These are phyloP conservation scores for Allenopithecus nigroviridis DNA, from an alignment of 2,797 vertebrate genomes.

Conservation along the genomic window DNA sequence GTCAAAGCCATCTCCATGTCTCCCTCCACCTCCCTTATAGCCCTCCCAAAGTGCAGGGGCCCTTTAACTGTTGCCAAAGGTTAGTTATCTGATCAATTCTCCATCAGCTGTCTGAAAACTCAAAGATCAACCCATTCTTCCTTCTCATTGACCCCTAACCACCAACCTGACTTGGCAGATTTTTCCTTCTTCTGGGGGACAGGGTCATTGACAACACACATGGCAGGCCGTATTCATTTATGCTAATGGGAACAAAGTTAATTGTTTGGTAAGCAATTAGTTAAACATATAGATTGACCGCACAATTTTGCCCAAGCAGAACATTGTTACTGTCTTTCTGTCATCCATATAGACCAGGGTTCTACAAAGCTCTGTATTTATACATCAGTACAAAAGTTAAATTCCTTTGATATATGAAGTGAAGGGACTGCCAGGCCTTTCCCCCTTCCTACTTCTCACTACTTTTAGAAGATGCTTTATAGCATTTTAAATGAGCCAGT, in stretches of 20 bases:
- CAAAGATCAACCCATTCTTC: neutral
- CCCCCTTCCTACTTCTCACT: neutral
- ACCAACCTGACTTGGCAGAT: neutral
- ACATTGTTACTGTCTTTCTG: neutral
- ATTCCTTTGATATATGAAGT: neutral
- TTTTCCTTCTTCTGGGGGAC: neutral
- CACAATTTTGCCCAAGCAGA: neutral
- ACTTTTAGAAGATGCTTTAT: neutral
- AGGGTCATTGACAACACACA: neutral
- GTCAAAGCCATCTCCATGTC: neutral
- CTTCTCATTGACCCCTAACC: neutral
- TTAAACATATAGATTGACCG: neutral
- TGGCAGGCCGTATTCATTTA: neutral
- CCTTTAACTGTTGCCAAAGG: neutral
- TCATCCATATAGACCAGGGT: neutral
- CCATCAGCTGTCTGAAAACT: slow-evolving; percentile 6
- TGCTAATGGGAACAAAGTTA: neutral
- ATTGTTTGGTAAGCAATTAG: neutral
- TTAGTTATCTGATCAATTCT: neutral
- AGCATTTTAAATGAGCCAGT: neutral
- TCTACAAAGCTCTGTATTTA: neutral
- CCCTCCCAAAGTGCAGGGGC: neutral
- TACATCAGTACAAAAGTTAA: neutral
- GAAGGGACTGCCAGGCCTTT: neutral
- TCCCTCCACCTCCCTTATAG: neutral